phyloP scores from a whole-genome alignment of 2,797 vertebrate species.

The Peromyscus melanophrys region DNA sequence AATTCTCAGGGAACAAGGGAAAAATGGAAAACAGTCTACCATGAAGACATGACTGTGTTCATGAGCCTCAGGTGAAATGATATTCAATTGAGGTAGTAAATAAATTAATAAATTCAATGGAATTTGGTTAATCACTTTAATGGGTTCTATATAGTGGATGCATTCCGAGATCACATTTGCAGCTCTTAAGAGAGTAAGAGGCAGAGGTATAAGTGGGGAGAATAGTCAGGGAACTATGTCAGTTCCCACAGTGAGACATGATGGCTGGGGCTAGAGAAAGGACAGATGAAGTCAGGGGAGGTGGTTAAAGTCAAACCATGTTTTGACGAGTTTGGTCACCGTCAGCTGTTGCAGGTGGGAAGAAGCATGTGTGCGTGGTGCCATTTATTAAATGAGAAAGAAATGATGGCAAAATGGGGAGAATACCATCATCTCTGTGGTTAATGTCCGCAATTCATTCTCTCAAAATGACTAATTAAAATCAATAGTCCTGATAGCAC shows the following conservation, averaged over 20 bases:
- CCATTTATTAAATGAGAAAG: not conserved
- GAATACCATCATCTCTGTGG: not conserved
- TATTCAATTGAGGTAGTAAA: not conserved
- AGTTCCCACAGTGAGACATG: not conserved
- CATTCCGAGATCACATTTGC: conserved; percentile 15
- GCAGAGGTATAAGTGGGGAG: not conserved
- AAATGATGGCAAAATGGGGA: not conserved
- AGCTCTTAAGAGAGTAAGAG: not conserved
- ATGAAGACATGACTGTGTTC: not conserved
- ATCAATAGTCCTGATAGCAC: not conserved
- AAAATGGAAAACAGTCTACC: not conserved
- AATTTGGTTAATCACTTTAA: conserved; percentile 12
- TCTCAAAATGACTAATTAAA: conserved; percentile 11
- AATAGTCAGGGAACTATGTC: not conserved
- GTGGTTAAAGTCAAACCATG: not conserved
- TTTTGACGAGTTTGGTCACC: not conserved
- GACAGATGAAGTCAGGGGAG: not conserved
- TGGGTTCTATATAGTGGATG: not conserved
- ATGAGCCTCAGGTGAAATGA: not conserved
- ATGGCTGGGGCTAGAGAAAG: not conserved
- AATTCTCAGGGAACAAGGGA: not conserved
- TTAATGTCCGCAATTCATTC: not conserved
- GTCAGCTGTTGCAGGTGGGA: not conserved
- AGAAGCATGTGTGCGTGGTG: not conserved
- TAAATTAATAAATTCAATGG: not conserved